phyloP scores from a whole-genome alignment of 2,888 invertebrate species.

The Phalera bucephala region DNA sequence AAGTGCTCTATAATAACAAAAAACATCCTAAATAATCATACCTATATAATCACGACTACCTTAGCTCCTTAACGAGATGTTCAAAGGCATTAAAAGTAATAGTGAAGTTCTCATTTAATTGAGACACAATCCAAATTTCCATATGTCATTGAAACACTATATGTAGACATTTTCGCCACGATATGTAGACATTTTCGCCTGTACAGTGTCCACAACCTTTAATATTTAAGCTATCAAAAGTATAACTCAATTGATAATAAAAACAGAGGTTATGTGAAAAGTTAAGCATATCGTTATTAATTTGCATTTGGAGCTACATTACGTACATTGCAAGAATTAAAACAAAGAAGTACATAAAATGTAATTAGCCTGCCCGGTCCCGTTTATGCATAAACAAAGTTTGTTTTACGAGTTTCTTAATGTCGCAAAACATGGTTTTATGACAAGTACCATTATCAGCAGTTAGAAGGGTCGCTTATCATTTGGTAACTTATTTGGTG shows the following conservation, averaged over 20 bases:
- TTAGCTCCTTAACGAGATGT: no score
- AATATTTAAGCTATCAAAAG: background rate
- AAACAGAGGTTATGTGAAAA: background rate
- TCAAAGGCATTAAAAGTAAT: no score
- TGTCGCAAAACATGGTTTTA: slow-evolving; percentile 31
- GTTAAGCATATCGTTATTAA: background rate
- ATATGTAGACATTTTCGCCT: no score
- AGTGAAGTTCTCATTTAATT: no score
- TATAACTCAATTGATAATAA: background rate
- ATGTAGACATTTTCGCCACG: no score
- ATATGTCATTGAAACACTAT: background rate
- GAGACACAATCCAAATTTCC: background rate
- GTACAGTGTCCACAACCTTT: background rate
- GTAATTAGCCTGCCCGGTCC: slow-evolving; percentile 22
- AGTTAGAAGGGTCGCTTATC: slow-evolving; percentile 30
- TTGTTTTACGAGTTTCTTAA: slow-evolving; percentile 32
- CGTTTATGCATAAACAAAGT: slow-evolving; percentile 31
- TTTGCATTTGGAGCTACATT: slow-evolving; percentile 8
- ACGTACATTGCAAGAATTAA: slow-evolving; percentile 10
- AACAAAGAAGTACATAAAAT: slow-evolving; percentile 23
- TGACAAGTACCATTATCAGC: slow-evolving; percentile 28
- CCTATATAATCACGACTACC: no score
- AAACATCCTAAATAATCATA: no score
- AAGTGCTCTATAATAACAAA: no score
- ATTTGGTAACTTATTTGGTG: slow-evolving; percentile 26